A percentile compares a stretch with the other conserved stretches of the same genome.
phyloP scores from a whole-genome alignment of 2,797 vertebrate species.

The Odontamblyopus rebecca region DNA sequence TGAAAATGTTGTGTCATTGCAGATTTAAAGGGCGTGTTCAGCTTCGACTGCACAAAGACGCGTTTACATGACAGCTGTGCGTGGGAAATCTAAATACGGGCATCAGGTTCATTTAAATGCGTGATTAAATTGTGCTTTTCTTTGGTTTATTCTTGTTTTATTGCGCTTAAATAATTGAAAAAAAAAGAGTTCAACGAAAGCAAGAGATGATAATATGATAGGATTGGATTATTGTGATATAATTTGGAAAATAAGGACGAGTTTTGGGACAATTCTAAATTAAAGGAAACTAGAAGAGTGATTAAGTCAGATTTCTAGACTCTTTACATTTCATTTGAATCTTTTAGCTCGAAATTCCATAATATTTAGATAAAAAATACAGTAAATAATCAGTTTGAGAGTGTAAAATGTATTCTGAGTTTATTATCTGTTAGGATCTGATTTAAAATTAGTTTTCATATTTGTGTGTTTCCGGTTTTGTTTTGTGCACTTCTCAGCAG shows the following conservation, averaged over 20 bases:
- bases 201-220: background rate
- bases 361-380: too few species aligned
- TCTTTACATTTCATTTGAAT: too few species aligned
- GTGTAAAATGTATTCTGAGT: background rate
- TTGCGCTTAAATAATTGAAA: background rate
- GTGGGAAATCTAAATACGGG: background rate
- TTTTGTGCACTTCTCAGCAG: slow-evolving; percentile 35
- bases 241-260: too few species aligned
- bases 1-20: background rate
- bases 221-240: background rate
- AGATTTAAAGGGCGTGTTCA: background rate
- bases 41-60: background rate
- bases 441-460: background rate
- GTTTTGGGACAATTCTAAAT: too few species aligned
- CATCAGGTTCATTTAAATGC: too few species aligned
- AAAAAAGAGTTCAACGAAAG: background rate
- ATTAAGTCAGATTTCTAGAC: too few species aligned
- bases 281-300: too few species aligned
- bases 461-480: background rate
- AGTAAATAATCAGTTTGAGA: too few species aligned
- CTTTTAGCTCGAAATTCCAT: too few species aligned
- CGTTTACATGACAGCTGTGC: background rate
- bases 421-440: background rate
- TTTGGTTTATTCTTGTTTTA: background rate
- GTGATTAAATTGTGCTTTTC: too few species aligned